phyloP scores from a whole-genome alignment of 2,113 vertebrate genomes.

The Larimichthys crocea region DNA sequence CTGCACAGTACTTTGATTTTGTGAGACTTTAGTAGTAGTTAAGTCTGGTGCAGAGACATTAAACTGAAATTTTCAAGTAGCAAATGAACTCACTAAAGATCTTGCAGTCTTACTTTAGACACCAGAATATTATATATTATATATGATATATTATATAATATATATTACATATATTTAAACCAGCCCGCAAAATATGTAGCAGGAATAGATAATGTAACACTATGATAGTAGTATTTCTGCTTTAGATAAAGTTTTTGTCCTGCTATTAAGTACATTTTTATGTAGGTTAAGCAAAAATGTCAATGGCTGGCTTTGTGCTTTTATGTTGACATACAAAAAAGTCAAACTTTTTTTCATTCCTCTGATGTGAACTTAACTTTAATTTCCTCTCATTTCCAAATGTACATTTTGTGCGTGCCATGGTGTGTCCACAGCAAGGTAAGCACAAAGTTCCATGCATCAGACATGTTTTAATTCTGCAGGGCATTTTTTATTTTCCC shows the following conservation, averaged over 20 bases:
- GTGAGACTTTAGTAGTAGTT: background rate
- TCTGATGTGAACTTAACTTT: constrained; percentile 6
- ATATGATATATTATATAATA: too few species aligned
- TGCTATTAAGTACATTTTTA: background rate
- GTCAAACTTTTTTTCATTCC: too few species aligned
- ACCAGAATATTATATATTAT: background rate
- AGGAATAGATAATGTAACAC: background rate
- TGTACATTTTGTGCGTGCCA: background rate
- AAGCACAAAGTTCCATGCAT: constrained; percentile 33
- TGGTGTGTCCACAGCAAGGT: constrained; percentile 67
- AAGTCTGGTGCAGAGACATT: background rate
- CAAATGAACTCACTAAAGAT: background rate
- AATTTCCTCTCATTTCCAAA: constrained; percentile 5
- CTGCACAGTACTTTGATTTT: background rate
- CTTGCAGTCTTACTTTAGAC: background rate
- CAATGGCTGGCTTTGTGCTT: background rate
- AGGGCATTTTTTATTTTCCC: constrained; percentile 11
- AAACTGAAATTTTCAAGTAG: background rate
- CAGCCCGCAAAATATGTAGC: background rate
- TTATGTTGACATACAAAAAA: background rate
- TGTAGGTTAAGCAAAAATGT: background rate
- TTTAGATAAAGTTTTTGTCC: background rate
- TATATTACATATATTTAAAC: background rate
- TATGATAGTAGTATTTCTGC: background rate
- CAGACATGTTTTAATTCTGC: background rate